Percentiles rank a stretch among this genome's conserved stretches.
Evolutionary conservation across 64 coral and sea anemone genomes (phyloP).

Genomic region (Anthopleura sola): DNA sequence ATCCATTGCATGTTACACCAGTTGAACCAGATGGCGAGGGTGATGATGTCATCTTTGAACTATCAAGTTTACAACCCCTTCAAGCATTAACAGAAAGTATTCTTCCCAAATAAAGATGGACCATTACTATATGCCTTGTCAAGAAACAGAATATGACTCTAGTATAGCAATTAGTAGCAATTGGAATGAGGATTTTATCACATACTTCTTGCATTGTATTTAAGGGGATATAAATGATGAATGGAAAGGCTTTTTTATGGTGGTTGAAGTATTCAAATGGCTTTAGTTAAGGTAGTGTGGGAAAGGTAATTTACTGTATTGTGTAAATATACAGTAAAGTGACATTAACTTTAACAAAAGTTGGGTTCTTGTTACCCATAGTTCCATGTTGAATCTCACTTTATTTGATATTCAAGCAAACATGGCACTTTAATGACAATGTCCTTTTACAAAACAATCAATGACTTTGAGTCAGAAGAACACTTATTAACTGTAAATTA

Average conservation of each 20-base stretch:
- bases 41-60: background rate
- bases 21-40: background rate
- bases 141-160: background rate
- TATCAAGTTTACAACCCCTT: constrained; percentile 22
- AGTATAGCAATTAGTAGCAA: too few species aligned
- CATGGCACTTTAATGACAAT: too few species aligned
- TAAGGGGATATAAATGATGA: background rate
- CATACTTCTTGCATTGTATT: background rate
- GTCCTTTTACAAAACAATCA: too few species aligned
- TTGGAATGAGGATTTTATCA: too few species aligned
- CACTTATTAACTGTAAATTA: background rate
- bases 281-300: too few species aligned
- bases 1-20: background rate
- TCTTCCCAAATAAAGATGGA: background rate
- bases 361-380: background rate
- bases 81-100: constrained; percentile 26
- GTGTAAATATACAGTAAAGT: too few species aligned
- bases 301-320: background rate
- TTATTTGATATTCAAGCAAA: too few species aligned
- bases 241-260: too few species aligned
- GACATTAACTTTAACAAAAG: background rate
- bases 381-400: too few species aligned
- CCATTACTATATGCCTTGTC: background rate
- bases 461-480: too few species aligned
- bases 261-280: background rate